Base-by-base conservation (phyloP, 2,888 invertebrate species). In the Eupithecia subumbrata region DNA sequence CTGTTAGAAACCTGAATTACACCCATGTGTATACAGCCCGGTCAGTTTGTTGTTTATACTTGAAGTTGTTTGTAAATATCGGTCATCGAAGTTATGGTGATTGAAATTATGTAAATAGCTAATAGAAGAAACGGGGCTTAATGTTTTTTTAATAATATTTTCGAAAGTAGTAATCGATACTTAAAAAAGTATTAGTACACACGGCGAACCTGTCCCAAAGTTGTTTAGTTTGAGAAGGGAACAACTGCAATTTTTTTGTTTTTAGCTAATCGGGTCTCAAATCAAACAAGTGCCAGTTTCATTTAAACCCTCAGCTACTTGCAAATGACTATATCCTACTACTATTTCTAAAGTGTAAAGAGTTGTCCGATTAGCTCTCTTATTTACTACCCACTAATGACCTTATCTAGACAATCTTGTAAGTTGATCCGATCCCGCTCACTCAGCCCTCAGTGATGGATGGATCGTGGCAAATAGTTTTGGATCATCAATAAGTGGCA, bases 401-500 rank as follows among this genome's bases (percentile, higher is more conserved):
- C 52, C 40, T 52, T 52, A 64, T 75, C 72, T 16, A n/a, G 37
- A 40, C 12, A 56, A 69, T 69, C 75, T 63, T 48, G 43, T 60
- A 43, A 75, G 56, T 64, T 69, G 60, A 72, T 75, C 25, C 69
- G 72, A 69, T 72, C 72, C 11, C 22, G 68, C 69, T 69, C 34
- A 18, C 30, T 56, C 43, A 63, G 69, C 71, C 69, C 37, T 25
- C 63, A n/a, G 75, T 75, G 75, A 75, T 75, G 69, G 64, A 75
- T 75, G 63, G 43, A 1, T n/a, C 18, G 64, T 30, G 7, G 43
- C 16, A 18, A 56, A 70, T 70, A 56, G 52, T 70, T 34, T 56
- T 30, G 4, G n/a, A 52, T 56, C 67, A 70, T 52, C 34, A 70
- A 70, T 70, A 52, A 60, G 25, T 25, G 12, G 25, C 60, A 12